These are phyloP conservation scores for Aphaenogaster rudis DNA, from an alignment of 1,140 invertebrate genomes.

Conservation along the genomic window DNA sequence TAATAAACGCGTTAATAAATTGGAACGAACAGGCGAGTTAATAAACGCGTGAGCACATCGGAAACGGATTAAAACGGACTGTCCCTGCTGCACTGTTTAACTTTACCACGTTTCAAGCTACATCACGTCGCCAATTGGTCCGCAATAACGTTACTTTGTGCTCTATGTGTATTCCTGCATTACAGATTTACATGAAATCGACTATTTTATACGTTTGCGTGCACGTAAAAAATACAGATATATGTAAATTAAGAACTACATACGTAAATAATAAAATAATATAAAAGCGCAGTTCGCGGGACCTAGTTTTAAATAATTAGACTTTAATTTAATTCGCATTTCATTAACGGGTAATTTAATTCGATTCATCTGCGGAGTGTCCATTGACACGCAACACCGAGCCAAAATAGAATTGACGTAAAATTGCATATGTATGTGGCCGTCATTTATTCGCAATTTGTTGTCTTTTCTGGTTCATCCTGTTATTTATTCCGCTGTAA, in stretches of 20 bases:
- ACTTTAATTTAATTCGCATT: conserved; percentile 20
- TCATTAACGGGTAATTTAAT: conserved; percentile 38
- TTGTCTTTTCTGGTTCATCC: background rate
- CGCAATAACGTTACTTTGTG: conserved; percentile 40
- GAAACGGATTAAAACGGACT: conserved; percentile 11
- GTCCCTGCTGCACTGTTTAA: background rate
- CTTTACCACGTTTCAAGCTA: conserved; percentile 34
- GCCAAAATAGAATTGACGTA: background rate
- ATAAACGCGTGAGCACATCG: conserved; percentile 31
- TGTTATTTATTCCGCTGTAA: conserved; percentile 19
- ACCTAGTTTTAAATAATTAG: conserved; percentile 20
- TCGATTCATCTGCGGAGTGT: background rate
- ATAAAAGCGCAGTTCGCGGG: background rate
- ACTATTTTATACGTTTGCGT: background rate
- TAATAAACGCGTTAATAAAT: conserved; percentile 52
- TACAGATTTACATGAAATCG: background rate
- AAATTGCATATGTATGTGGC: conserved; percentile 19
- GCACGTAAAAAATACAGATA: background rate
- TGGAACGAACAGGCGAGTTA: background rate
- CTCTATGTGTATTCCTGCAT: background rate
- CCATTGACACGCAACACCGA: background rate
- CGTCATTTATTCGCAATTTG: conserved; percentile 12
- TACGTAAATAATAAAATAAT: background rate
- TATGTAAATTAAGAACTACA: too few species aligned
- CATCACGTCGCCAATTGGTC: conserved; percentile 18